These are phyloP conservation scores for Scomberomorus guttatus DNA, from an alignment of 2,797 vertebrate genomes.

Conservation along the genomic window DNA sequence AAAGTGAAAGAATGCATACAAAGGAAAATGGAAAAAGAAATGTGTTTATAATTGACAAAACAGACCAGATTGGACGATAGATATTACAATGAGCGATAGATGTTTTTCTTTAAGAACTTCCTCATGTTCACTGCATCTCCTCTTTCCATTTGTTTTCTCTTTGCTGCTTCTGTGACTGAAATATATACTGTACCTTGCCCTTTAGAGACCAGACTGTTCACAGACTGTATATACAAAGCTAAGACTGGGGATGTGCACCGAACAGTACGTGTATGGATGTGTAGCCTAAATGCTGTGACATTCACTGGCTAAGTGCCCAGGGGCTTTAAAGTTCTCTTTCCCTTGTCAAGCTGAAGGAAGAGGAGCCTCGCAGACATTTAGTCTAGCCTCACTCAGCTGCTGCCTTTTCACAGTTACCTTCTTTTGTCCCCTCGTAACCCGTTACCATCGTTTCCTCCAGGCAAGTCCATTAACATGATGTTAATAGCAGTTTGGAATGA, in stretches of 20 bases:
- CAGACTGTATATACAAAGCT: conserved; percentile 11
- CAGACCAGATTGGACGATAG: conserved; percentile 1
- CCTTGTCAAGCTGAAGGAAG: conserved; percentile 30
- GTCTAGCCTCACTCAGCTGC: conserved; percentile 49
- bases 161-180: conserved; percentile 2
- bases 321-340: conserved; percentile 26
- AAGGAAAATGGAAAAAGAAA: conserved; percentile 25
- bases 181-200: neutral
- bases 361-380: conserved; percentile 50
- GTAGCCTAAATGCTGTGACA: conserved; percentile 46
- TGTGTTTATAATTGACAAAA: neutral
- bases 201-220: conserved; percentile 19
- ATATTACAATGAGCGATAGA: neutral
- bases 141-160: conserved; percentile 8
- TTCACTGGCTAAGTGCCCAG: conserved; percentile 24
- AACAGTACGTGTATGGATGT: conserved; percentile 9
- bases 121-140: neutral
- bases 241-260: neutral
- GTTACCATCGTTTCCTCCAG: conserved; percentile 23
- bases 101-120: neutral
- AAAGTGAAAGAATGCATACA: conserved; percentile 6
- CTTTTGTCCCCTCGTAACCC: conserved; percentile 30
- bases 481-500: conserved; percentile 31
- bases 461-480: conserved; percentile 52
- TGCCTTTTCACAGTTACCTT: conserved; percentile 47